Percentiles rank a stretch among this genome's conserved stretches.
Conservation (phyloP, 1,140 invertebrate species). For the Sarcophaga bullata region DNA sequence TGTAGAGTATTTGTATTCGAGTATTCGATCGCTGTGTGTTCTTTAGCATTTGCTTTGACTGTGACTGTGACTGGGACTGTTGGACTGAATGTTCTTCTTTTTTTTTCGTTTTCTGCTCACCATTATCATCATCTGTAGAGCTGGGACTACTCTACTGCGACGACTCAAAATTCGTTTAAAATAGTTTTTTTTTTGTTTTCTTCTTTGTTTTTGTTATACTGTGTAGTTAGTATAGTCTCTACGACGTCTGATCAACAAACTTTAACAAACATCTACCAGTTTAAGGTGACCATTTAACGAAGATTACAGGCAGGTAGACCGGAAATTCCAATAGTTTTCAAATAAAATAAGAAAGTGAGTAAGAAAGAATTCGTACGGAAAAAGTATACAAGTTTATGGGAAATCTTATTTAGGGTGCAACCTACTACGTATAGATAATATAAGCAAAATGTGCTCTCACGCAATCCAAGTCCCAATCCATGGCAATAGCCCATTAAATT, state of each 20-base stretch:
- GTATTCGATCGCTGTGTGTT: conserved; percentile 10
- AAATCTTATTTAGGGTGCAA: too few relatives aligned
- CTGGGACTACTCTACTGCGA: conserved; percentile 13
- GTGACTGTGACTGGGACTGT: neutral
- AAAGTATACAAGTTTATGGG: too few relatives aligned
- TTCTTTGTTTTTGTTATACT: conserved; percentile 2
- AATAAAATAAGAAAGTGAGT: too few relatives aligned
- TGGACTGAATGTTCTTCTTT: conserved; percentile 18
- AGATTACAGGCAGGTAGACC: neutral
- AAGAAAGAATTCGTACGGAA: too few relatives aligned
- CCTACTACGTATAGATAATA: too few relatives aligned
- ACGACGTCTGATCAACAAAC: conserved; percentile 16
- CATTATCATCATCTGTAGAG: conserved; percentile 9
- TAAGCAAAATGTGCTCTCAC: too few relatives aligned
- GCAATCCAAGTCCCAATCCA: too few relatives aligned
- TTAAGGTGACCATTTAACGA: neutral
- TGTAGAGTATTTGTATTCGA: neutral
- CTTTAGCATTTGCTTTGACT: neutral
- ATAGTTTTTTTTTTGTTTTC: neutral
- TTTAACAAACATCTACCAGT: conserved; percentile 11
- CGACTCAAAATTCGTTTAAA: conserved; percentile 18
- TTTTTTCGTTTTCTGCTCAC: neutral
- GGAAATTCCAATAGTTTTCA: neutral
- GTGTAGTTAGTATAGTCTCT: neutral
- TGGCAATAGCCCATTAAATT: too few relatives aligned